phyloP scores from a whole-genome alignment of 2,888 invertebrate species.

The Drosophila eohydei region DNA sequence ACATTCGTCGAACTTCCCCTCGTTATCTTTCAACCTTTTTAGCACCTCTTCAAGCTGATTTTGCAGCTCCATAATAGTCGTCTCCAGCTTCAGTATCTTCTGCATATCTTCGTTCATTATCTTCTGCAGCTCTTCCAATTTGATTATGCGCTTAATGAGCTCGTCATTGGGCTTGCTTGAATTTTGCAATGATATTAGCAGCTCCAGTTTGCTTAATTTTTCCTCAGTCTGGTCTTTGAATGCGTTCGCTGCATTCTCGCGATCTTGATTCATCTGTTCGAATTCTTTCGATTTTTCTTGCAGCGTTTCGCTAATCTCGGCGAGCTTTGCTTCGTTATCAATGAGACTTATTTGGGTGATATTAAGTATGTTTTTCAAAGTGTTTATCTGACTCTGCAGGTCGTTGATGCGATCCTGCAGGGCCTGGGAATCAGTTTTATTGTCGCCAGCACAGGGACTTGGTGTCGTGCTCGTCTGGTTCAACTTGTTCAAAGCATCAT shows the following conservation, averaged over 20 bases:
- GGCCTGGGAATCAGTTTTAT: not conserved
- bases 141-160: not conserved
- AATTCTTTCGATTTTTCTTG: slow-evolving; percentile 5
- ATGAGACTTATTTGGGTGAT: not conserved
- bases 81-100: slow-evolving; percentile 1
- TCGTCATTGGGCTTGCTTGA: not conserved
- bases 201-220: not conserved
- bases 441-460: not conserved
- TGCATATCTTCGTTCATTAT: not conserved
- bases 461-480: accelerated
- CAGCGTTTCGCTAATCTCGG: not conserved
- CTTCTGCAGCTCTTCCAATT: not conserved
- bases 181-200: not conserved
- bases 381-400: not conserved
- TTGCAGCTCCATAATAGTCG: not conserved
- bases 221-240: not conserved
- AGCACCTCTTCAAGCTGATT: not conserved
- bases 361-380: not conserved
- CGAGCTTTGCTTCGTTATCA: slow-evolving; percentile 5
- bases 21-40: not conserved
- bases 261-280: not conserved
- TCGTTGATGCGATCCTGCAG: not conserved
- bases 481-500: not conserved
- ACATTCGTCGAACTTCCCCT: slow-evolving; percentile 3
- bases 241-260: not conserved